Base-by-base conservation (phyloP, 2,797 vertebrate species). In the Tinamus major region DNA sequence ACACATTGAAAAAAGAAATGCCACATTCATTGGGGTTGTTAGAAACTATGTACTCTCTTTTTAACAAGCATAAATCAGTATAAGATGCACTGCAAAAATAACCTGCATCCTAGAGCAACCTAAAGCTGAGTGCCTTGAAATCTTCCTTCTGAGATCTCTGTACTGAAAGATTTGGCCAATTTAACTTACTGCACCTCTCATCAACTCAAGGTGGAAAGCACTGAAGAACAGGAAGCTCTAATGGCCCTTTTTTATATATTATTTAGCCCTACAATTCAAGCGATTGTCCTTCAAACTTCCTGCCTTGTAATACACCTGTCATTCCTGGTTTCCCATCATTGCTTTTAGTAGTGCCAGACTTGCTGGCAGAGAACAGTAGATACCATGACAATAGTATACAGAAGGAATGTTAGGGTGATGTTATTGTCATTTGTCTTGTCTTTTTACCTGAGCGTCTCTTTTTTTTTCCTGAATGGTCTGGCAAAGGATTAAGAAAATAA, bases 171-270 rank as follows among this genome's bases (percentile, higher is more conserved):
- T 26, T 56, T 70, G 69, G 29, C 41, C 62, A 56, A 19, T 71
- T 91, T 81, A 72, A 21, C 41, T 93, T 67, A 20, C 42, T 76
- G 56, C 41, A 69, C 18, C 31, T 21, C 0, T 0, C n/a, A 13
- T 20, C 13, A 10, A 23, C 33, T 53, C 1, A 0, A 79, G 53
- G 37, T 51, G 61, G 69, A 89, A 62, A 16, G 18, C 0, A 0
- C 69, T 75, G 68, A 19, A 71, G 65, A 79, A 89, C 55, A 48
- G 51, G 44, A 68, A 69, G 24, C 29, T 42, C 42, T 44, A 9
- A 75, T 6, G 7, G 2, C 55, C 78, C 76, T 85, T 33, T 39
- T 90, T 92, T 58, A n/a, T n/a, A n/a, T n/a, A n/a, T 62, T 44
- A 31, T 64, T 41, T 78, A 61, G 75, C 23, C 33, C 37, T 68